Evolutionary conservation across 2,797 vertebrate genomes (phyloP).

Genomic region (Lemur catta): DNA sequence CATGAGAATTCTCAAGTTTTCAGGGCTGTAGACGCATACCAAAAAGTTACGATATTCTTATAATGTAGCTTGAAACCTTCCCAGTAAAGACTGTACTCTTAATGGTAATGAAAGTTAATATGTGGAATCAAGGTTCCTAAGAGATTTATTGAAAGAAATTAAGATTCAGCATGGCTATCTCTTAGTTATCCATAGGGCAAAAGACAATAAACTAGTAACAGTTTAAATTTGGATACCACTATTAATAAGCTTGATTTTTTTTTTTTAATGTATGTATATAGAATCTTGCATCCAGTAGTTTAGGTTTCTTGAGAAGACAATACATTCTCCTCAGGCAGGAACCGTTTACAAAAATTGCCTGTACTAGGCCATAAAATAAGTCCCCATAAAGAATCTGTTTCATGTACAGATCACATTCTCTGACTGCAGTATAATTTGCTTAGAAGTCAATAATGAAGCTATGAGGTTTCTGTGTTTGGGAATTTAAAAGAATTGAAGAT

Average conservation of each 20-base stretch:
- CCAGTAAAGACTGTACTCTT: background rate
- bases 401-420: background rate
- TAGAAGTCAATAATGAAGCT: background rate
- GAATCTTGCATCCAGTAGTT: background rate
- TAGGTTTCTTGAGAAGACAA: constrained; percentile 7
- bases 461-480: background rate
- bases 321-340: background rate
- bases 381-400: background rate
- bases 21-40: background rate
- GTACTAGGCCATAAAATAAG: background rate
- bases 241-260: background rate
- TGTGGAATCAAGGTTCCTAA: background rate
- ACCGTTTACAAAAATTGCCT: background rate
- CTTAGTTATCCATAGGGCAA: background rate
- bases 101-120: background rate
- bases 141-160: background rate
- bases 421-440: background rate
- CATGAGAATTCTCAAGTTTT: background rate
- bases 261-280: background rate
- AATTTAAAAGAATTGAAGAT: background rate
- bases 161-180: background rate
- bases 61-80: background rate
- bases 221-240: background rate
- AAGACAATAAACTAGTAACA: background rate
- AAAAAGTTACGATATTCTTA: background rate